Evolutionary conservation across 2,113 vertebrate genomes (phyloP), one percentile per base, ranked within the genome.

Genomic region (Albula goreensis): DNA sequence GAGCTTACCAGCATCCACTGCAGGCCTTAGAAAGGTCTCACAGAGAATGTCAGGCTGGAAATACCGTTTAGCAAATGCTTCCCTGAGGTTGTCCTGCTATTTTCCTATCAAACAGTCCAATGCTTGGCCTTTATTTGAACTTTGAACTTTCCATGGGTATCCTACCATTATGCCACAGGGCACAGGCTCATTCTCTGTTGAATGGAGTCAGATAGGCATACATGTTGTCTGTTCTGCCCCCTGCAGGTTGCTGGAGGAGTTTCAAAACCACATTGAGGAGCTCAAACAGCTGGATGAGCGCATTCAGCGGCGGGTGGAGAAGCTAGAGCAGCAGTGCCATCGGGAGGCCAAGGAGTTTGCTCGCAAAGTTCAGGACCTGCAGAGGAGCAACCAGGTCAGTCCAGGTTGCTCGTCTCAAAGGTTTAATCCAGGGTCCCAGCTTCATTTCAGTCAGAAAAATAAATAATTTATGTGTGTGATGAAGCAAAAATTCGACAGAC

Each of bases 291-390:
- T 99, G 92, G 98, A 99, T 93, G 98, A 99, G 94, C 96, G 97
- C 85, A 99, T 99, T 93, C 98, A 99, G 91, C 97, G 97, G 66
- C 96, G 96, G 88, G 98, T 99, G 87, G 98, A 99, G 92, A 99
- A 98, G 92, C 94, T 99, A 84, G 98, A 99, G 91, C 96, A 99
- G 78, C 98, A 99, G 80, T 99, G 98, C 93, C 98, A 99, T 89
- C 97, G 98, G 81, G 98, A 99, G 94, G 98, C 98, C 48, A 99
- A 99, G 91, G 98, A 99, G 82, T 99, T 99, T 95, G 98, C 98
- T 86, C 98, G 96, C 94, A 99, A 99, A 94, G 98, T 99, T 4
- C 98, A 99, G 90, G 98, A 99, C 88, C 93, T 99, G 78, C 98
- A 99, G 90, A 97, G 97, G 92, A 99, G 98, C 95, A 99, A 99